A percentile compares a stretch with the other conserved stretches of the same genome.
Conservation (phyloP, 2,888 invertebrate genomes). For the Amphipoea oculea region DNA sequence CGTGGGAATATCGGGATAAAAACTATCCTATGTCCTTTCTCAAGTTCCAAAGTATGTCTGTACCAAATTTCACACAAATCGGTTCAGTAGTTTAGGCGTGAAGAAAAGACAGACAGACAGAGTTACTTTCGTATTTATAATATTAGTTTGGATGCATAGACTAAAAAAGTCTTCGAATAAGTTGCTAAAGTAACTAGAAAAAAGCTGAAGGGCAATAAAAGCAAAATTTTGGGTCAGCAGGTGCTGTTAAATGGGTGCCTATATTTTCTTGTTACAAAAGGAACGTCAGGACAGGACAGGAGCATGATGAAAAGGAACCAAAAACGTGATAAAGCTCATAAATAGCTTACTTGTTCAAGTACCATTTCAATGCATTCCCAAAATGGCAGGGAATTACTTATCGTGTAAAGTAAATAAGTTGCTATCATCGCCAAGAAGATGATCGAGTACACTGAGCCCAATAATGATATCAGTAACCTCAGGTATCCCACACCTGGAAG, state of each 20-base stretch:
- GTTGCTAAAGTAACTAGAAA: background rate
- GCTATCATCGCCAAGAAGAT: slow-evolving; percentile 90
- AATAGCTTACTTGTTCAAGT: slow-evolving; percentile 81
- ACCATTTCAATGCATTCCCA: slow-evolving; percentile 86
- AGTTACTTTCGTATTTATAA: too few species aligned
- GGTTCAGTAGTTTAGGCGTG: too few species aligned
- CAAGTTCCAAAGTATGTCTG: too few species aligned
- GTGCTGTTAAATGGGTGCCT: background rate
- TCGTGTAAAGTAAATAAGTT: slow-evolving; percentile 90
- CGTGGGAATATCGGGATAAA: too few species aligned
- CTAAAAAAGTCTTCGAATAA: background rate
- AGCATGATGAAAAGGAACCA: background rate
- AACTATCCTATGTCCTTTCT: too few species aligned
- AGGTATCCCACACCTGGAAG: slow-evolving; percentile 91
- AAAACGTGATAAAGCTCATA: background rate
- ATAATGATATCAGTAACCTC: slow-evolving; percentile 89
- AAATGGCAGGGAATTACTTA: slow-evolving; percentile 90
- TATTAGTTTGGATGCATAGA: too few species aligned
- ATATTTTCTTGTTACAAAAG: background rate
- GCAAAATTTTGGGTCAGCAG: background rate
- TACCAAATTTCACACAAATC: too few species aligned
- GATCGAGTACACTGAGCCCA: slow-evolving; percentile 90
- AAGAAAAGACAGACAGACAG: too few species aligned
- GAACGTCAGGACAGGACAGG: too few species aligned
- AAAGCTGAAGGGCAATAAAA: background rate